Evolutionary conservation across 2,888 invertebrate genomes (phyloP).

Genomic region (Drosophila longiperda): DNA sequence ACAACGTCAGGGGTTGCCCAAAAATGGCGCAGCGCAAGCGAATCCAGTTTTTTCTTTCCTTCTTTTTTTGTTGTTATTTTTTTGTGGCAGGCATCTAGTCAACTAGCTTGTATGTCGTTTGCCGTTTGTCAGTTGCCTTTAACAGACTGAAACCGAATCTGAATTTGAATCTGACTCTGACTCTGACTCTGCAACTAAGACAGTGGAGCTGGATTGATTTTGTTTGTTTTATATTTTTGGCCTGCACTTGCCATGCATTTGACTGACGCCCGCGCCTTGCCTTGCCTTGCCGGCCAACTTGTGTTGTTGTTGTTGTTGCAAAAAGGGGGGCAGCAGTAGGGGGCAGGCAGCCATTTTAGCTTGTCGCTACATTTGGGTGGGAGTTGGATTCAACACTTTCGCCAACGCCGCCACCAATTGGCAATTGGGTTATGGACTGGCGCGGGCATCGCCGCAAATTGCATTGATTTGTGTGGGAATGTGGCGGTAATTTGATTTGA

Average conservation of each 20-base stretch:
- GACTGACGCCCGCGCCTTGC: conserved; percentile 57
- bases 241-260: conserved; percentile 62
- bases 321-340: conserved; percentile 11
- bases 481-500: conserved; percentile 78
- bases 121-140: conserved; percentile 67
- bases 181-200: conserved; percentile 32
- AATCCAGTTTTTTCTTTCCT: conserved; percentile 40
- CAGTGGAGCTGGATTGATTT: conserved; percentile 48
- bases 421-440: conserved; percentile 45
- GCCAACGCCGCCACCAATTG: conserved; percentile 54
- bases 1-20: conserved; percentile 71
- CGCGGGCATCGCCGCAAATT: conserved; percentile 49
- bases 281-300: conserved; percentile 36
- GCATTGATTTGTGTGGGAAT: conserved; percentile 81
- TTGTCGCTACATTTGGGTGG: conserved; percentile 69
- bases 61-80: neutral
- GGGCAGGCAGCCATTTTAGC: conserved; percentile 64
- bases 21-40: conserved; percentile 64
- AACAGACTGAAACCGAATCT: conserved; percentile 48
- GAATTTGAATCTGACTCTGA: conserved; percentile 40
- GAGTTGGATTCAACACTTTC: conserved; percentile 78
- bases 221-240: conserved; percentile 31
- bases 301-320: conserved; percentile 6
- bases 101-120: conserved; percentile 47
- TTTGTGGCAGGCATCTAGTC: conserved; percentile 12